phyloP scores from a whole-genome alignment of 2,888 invertebrate genomes.

The Heterodera filipjevi region DNA sequence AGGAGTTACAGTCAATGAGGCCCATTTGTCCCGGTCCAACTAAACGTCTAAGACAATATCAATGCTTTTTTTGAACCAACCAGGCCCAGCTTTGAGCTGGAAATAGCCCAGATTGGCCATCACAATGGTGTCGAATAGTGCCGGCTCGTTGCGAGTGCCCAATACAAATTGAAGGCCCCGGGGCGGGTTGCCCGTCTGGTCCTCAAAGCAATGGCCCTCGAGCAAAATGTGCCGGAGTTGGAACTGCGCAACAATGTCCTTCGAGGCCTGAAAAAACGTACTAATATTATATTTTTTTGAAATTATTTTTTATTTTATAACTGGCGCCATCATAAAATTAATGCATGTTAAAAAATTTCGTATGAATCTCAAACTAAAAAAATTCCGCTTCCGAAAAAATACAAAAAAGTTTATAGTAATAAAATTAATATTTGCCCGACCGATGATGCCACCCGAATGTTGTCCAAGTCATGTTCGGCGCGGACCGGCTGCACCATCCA shows the following conservation, averaged over 20 bases:
- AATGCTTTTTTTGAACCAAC: neutral
- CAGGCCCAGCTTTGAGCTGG: conserved; percentile 76
- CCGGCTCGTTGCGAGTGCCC: conserved; percentile 73
- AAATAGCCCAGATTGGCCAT: conserved; percentile 99
- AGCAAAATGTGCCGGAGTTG: conserved; percentile 90
- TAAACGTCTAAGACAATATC: no score
- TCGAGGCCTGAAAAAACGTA: conserved; percentile 44
- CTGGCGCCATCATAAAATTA: no score
- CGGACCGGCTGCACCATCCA: conserved; percentile 90
- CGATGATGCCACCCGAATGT: conserved; percentile 87
- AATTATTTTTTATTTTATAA: no score
- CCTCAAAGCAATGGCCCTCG: conserved; percentile 94
- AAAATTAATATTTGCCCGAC: no score
- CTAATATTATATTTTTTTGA: no score
- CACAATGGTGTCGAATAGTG: conserved; percentile 93
- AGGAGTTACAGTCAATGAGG: no score
- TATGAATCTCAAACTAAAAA: no score
- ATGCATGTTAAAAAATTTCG: no score
- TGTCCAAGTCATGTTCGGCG: conserved; percentile 76
- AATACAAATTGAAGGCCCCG: conserved; percentile 91
- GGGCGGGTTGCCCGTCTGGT: conserved; percentile 68
- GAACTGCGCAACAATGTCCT: conserved; percentile 78
- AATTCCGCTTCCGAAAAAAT: no score
- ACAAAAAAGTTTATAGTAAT: no score
- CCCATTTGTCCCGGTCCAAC: no score